Percentiles rank a stretch among this genome's conserved stretches.
Conservation (phyloP, 2,113 vertebrate genomes). For the Panthera tigris region DNA sequence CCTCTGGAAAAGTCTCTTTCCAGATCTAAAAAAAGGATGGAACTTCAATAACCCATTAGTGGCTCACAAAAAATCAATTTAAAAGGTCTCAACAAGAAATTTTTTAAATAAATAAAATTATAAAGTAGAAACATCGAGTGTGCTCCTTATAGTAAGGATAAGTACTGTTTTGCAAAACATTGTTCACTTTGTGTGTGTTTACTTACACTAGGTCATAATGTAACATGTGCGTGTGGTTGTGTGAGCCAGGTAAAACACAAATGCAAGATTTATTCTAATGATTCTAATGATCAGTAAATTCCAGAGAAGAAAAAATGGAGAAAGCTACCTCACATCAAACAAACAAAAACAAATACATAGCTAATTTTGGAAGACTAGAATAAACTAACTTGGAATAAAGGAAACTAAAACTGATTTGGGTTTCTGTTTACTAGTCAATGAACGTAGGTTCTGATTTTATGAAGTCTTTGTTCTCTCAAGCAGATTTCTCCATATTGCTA, state of each 20-base stretch:
- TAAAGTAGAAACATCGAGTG: not conserved
- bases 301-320: not conserved
- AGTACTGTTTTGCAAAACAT: not conserved
- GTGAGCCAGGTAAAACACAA: conserved; percentile 1
- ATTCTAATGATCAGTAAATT: not conserved
- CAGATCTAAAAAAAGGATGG: not conserved
- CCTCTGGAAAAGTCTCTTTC: not conserved
- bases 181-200: not conserved
- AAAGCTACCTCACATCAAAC: not conserved
- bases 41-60: not conserved
- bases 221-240: not conserved
- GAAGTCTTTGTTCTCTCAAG: not conserved
- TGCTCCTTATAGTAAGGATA: not conserved
- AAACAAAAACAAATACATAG: not conserved
- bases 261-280: not conserved
- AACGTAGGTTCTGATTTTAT: not conserved
- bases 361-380: not conserved
- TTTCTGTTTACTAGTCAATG: not conserved
- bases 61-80: not conserved
- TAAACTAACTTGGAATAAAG: not conserved
- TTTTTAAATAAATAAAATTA: not conserved
- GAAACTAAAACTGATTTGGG: not conserved
- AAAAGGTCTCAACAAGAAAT: not conserved
- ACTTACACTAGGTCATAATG: not conserved
- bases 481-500: not conserved